Evolutionary conservation across 2,797 vertebrate genomes (phyloP).

Genomic region (Microctenopoma lineatum): DNA sequence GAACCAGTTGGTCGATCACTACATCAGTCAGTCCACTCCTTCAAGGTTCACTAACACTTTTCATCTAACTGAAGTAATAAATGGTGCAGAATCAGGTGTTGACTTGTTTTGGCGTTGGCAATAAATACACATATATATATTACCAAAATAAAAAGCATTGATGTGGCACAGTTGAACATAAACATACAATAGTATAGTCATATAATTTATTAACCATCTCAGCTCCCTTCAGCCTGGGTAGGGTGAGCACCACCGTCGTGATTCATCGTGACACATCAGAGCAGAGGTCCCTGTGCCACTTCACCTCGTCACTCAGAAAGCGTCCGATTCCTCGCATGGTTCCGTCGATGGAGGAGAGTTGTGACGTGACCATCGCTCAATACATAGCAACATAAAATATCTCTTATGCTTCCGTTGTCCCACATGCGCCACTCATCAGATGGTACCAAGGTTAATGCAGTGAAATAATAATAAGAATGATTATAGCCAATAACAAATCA

Average conservation of each 20-base stretch:
- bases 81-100: conserved; percentile 45
- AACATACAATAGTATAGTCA: conserved; percentile 64
- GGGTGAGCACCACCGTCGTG: conserved; percentile 2
- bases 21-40: conserved; percentile 11
- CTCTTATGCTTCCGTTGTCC: conserved; percentile 1
- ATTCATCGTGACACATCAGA: conserved; percentile 11
- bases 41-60: conserved; percentile 33
- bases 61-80: conserved; percentile 32
- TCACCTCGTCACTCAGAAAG: conserved; percentile 1
- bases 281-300: conserved; percentile 6
- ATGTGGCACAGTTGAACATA: conserved; percentile 75
- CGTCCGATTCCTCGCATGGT: conserved; percentile 8
- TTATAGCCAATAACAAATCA: conserved; percentile 58
- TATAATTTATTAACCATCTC: conserved; percentile 47
- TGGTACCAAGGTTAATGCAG: conserved; percentile 76
- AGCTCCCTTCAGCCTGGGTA: conserved; percentile 29
- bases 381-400: not conserved
- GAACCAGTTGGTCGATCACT: conserved; percentile 10
- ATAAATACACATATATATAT: conserved; percentile 68
- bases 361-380: conserved; percentile 1
- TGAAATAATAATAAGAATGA: conserved; percentile 34
- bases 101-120: conserved; percentile 69
- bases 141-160: conserved; percentile 61
- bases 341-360: conserved; percentile 6
- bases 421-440: conserved; percentile 25